Conservation (phyloP, 2,888 invertebrate species). For the Parnassius orleans region DNA sequence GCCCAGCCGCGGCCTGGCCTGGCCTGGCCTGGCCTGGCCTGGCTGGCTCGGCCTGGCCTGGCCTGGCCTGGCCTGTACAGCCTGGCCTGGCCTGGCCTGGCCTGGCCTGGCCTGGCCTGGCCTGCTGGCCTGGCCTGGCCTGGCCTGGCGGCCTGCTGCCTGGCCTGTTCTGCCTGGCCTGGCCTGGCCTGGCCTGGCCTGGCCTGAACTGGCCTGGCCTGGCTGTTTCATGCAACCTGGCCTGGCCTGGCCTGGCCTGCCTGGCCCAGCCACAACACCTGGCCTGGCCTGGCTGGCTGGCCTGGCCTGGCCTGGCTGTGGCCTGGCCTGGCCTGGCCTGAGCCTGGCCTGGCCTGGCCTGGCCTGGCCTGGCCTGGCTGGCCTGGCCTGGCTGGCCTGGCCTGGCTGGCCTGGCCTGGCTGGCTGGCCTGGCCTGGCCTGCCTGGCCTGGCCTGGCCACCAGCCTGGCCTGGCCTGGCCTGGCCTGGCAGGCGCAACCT, state of each 20-base stretch:
- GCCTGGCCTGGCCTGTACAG: constrained; percentile 17
- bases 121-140: constrained; percentile 21
- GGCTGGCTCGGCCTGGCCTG: constrained; percentile 19
- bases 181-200: constrained; percentile 18
- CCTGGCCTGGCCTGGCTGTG: constrained; percentile 23
- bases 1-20: too few species aligned
- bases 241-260: constrained; percentile 28
- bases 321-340: constrained; percentile 24
- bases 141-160: too few species aligned
- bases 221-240: constrained; percentile 22
- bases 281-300: too few species aligned
- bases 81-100: constrained; percentile 4
- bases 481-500: too few species aligned
- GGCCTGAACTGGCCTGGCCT: too few species aligned
- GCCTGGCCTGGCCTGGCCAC: too few species aligned
- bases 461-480: too few species aligned
- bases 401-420: too few species aligned
- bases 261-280: too few species aligned
- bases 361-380: constrained; percentile 26
- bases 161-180: too few species aligned
- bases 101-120: constrained; percentile 1
- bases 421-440: too few species aligned
- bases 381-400: constrained; percentile 7
- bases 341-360: constrained; percentile 25
- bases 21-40: too few species aligned